Percentiles rank a stretch among this genome's conserved stretches.
phyloP scores from a whole-genome alignment of 2,888 invertebrate genomes.

The Rhagium mordax region DNA sequence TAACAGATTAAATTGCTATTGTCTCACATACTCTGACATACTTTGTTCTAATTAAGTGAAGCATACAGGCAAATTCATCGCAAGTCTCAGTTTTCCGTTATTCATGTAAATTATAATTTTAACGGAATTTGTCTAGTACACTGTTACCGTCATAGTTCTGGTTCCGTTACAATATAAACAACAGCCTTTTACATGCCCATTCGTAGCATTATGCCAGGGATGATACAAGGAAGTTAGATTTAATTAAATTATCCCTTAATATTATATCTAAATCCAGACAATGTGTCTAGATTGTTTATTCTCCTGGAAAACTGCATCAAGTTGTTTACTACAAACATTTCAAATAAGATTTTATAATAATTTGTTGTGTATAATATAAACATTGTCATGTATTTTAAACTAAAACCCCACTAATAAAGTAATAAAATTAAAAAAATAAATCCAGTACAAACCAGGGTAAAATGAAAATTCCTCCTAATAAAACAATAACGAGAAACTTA shows the following conservation, averaged over 20 bases:
- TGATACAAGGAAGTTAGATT: not conserved
- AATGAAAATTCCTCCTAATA: too few relatives aligned
- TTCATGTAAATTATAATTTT: constrained; percentile 22
- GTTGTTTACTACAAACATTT: too few relatives aligned
- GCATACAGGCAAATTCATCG: constrained; percentile 7
- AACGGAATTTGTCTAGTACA: not conserved
- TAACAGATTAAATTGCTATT: constrained; percentile 11
- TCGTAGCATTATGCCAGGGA: not conserved
- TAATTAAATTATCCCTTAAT: not conserved
- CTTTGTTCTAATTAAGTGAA: constrained; percentile 18
- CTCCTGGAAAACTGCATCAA: not conserved
- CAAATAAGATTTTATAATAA: too few relatives aligned
- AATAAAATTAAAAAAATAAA: too few relatives aligned
- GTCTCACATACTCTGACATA: not conserved
- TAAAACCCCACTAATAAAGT: too few relatives aligned
- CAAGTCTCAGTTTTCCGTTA: constrained; percentile 1
- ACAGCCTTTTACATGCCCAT: not conserved
- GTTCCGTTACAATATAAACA: constrained; percentile 10
- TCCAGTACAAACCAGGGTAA: too few relatives aligned
- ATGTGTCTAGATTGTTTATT: not conserved
- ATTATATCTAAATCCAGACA: not conserved
- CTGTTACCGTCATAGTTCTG: not conserved
- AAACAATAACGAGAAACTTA: too few relatives aligned
- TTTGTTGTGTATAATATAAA: too few relatives aligned
- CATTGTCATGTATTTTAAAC: too few relatives aligned